These are phyloP conservation scores for Agapornis roseicollis DNA, from an alignment of 2,113 vertebrate genomes.

Conservation along the genomic window DNA sequence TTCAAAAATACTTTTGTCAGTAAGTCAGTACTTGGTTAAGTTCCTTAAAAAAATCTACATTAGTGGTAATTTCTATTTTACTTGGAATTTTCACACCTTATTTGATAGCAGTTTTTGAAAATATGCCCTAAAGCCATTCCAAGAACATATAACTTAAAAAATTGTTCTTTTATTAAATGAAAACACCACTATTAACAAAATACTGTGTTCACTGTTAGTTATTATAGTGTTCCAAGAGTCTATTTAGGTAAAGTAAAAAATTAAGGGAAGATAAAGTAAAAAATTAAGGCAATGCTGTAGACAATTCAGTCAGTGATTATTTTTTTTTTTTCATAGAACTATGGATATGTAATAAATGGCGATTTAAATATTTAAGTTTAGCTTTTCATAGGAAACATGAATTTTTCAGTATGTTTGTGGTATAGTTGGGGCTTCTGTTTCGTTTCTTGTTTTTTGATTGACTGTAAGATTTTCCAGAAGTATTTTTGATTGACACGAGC, in stretches of 20 bases:
- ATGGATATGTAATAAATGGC: not conserved
- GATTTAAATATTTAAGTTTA: not conserved
- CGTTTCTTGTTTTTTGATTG: not conserved
- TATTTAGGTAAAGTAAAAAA: not conserved
- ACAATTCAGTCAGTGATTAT: not conserved
- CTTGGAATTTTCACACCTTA: not conserved
- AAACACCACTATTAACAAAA: not conserved
- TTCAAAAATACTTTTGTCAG: not conserved
- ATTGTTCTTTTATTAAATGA: not conserved
- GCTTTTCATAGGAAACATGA: not conserved
- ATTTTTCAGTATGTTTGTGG: fast-evolving
- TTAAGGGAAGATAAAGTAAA: not conserved
- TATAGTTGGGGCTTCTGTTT: not conserved
- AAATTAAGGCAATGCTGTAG: not conserved
- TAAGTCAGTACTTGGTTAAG: not conserved
- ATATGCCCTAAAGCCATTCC: not conserved
- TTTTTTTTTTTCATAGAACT: not conserved
- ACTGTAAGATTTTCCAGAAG: too few species aligned
- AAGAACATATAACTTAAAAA: not conserved
- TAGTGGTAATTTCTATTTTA: not conserved
- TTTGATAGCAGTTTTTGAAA: not conserved
- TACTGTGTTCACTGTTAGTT: not conserved
- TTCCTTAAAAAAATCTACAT: not conserved
- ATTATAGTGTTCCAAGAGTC: not conserved
- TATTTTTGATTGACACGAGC: not conserved